phyloP scores from a whole-genome alignment of 37 sponge, comb jelly and placozoan genomes.

The Oopsacas minuta region DNA sequence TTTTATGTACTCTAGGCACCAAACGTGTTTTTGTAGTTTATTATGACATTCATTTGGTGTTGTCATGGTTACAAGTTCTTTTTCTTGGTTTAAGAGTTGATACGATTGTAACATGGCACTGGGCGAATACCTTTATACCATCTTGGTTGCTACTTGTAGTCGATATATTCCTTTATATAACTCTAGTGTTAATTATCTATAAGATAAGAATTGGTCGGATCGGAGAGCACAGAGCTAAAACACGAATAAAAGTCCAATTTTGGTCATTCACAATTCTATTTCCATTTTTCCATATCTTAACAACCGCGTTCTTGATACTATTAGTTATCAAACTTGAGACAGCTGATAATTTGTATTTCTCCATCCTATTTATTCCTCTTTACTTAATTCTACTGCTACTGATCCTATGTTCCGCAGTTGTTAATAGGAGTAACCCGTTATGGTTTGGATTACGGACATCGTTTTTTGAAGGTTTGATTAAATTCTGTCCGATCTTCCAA shows the following conservation, averaged over 20 bases:
- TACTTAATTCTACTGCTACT: neutral
- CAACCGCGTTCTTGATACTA: neutral
- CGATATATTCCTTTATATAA: neutral
- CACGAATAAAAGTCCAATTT: neutral
- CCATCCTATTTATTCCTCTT: neutral
- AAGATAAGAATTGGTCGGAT: neutral
- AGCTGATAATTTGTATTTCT: neutral
- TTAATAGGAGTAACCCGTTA: neutral
- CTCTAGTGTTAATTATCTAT: neutral
- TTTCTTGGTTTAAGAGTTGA: neutral
- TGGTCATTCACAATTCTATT: slow-evolving; percentile 2
- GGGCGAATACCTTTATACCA: neutral
- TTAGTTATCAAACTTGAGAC: neutral
- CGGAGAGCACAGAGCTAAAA: neutral
- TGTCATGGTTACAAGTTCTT: neutral
- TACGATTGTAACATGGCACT: neutral
- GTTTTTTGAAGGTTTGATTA: neutral
- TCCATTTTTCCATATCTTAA: neutral
- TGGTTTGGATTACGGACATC: neutral
- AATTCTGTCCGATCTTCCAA: neutral
- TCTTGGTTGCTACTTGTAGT: neutral
- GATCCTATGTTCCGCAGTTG: neutral
- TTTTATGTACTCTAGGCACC: neutral
- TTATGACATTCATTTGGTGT: slow-evolving; percentile 1
- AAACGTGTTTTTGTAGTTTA: neutral